Conservation (phyloP, 1,140 invertebrate genomes). For the Lepidurus apus region DNA sequence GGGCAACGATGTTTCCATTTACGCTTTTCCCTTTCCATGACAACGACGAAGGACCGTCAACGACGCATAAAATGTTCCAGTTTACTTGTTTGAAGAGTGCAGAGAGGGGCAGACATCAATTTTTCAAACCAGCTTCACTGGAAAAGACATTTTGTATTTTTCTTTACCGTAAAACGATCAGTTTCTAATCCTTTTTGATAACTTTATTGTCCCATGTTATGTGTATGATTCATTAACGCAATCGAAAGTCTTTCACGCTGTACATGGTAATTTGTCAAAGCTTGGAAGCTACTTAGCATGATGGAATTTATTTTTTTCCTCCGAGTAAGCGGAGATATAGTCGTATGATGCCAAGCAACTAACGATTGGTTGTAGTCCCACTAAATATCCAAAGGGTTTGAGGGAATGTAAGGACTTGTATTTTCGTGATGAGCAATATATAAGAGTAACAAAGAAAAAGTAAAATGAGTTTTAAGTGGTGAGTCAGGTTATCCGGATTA, state of each 20-base stretch:
- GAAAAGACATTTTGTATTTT: not conserved
- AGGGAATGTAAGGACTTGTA: not conserved
- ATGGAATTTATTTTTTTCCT: not conserved
- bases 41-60: not conserved
- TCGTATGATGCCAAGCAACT: not conserved
- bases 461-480: not conserved
- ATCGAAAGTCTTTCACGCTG: not conserved
- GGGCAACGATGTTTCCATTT: not conserved
- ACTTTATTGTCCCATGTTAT: not conserved
- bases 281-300: not conserved
- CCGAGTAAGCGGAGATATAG: not conserved
- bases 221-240: not conserved
- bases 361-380: not conserved
- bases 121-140: not conserved
- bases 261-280: not conserved
- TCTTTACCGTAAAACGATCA: not conserved
- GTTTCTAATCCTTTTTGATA: not conserved
- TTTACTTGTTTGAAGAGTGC: not conserved
- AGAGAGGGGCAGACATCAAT: not conserved
- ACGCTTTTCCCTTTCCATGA: slow-evolving; percentile 14
- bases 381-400: not conserved
- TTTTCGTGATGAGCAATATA: slow-evolving; percentile 14
- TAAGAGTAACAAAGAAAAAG: not conserved
- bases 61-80: not conserved
- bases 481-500: not conserved